Percentiles rank a stretch among this genome's conserved stretches.
Conservation (phyloP, 2,797 vertebrate genomes). For the Takifugu rubripes region DNA sequence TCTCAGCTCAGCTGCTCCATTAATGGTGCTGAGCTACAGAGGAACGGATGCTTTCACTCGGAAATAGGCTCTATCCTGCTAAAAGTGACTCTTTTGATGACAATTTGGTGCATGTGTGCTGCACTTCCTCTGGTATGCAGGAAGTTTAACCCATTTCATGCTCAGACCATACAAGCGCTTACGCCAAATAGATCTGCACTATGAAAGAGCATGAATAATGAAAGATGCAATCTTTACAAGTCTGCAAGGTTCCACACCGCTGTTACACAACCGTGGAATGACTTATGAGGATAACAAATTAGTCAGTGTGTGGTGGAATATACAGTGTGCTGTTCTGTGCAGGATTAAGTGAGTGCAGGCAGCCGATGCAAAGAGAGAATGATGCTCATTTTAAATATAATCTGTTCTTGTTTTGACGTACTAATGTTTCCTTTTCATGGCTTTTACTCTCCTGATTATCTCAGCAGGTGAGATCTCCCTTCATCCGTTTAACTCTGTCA, state of each 20-base stretch:
- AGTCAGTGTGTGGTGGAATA: conserved; percentile 16
- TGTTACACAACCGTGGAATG: conserved; percentile 58
- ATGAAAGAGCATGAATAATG: conserved; percentile 69
- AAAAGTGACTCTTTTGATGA: conserved; percentile 57
- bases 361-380: conserved; percentile 18
- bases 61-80: conserved; percentile 54
- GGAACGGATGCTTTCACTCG: conserved; percentile 46
- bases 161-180: conserved; percentile 40
- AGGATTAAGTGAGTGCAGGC: conserved; percentile 26
- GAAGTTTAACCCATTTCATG: conserved; percentile 55
- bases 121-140: conserved; percentile 49
- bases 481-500: too few species aligned
- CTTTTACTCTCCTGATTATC: conserved; percentile 38
- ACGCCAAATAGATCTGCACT: conserved; percentile 50
- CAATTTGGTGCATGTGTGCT: conserved; percentile 42
- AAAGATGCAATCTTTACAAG: conserved; percentile 57
- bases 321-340: conserved; percentile 15
- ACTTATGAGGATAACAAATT: conserved; percentile 59
- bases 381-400: conserved; percentile 27
- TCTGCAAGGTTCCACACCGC: conserved; percentile 48
- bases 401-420: conserved; percentile 24
- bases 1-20: conserved; percentile 37
- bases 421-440: conserved; percentile 42
- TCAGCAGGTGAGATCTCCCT: conserved; percentile 2
- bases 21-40: conserved; percentile 44